These are phyloP conservation scores for Hydroisotoma schaefferi DNA, from an alignment of 2,888 invertebrate genomes.

Conservation along the genomic window DNA sequence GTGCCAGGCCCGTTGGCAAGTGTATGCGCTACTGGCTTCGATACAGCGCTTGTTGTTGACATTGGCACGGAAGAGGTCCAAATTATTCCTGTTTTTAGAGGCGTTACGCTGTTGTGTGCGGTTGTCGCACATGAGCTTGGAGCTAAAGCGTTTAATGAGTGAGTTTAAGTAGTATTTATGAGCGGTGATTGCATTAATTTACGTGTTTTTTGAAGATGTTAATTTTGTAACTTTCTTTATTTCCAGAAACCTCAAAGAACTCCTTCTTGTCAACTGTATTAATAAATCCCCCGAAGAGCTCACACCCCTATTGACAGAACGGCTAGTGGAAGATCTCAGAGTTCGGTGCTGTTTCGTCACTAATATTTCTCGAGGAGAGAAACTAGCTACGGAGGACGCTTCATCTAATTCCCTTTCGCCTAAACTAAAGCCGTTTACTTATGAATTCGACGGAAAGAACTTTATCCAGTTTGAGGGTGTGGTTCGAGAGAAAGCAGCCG, in stretches of 20 bases:
- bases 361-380: slow-evolving; percentile 62
- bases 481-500: slow-evolving; percentile 75
- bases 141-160: slow-evolving; percentile 67
- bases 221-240: slow-evolving; percentile 15
- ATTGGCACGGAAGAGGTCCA: slow-evolving; percentile 81
- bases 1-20: slow-evolving; percentile 81
- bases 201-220: neutral
- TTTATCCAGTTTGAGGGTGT: slow-evolving; percentile 64
- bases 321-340: slow-evolving; percentile 68
- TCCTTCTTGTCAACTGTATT: slow-evolving; percentile 53
- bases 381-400: neutral
- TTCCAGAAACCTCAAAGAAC: slow-evolving; percentile 49
- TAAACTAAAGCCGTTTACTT: slow-evolving; percentile 35
- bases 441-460: slow-evolving; percentile 58
- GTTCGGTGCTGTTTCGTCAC: slow-evolving; percentile 87
- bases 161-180: slow-evolving; percentile 52
- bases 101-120: slow-evolving; percentile 77
- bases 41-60: slow-evolving; percentile 78
- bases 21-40: slow-evolving; percentile 75
- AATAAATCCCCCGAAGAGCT: slow-evolving; percentile 51
- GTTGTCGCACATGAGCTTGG: slow-evolving; percentile 77
- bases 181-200: slow-evolving; percentile 11
- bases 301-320: slow-evolving; percentile 53
- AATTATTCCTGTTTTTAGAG: slow-evolving; percentile 79
- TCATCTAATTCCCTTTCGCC: neutral